Evolutionary conservation across 1,140 invertebrate genomes (phyloP), one percentile per base, ranked within the genome.

Genomic region (Arctopsyche grandis): DNA sequence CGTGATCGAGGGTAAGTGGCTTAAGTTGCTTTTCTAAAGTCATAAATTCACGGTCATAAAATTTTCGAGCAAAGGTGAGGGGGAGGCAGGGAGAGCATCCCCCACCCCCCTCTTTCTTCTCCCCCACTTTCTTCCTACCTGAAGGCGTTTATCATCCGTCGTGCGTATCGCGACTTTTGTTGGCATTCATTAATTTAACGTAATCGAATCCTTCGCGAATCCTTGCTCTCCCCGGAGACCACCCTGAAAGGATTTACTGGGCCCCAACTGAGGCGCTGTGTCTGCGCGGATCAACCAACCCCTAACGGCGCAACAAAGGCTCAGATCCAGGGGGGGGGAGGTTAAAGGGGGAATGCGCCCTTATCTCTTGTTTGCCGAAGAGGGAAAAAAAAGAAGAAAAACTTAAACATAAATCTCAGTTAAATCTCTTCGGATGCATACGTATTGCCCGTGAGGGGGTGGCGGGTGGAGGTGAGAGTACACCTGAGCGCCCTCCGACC

Each of bases 171-270:
- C 48, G 71, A 74, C 48, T 74, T 48, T 74, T 74, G 71, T 46
- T 48, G 71, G 71, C 56, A 52, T 74, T 74, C 71, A 74, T 74
- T 74, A 74, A 74, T 74, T 74, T 74, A 74, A 74, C 44, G 71
- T 74, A 74, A 74, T 74, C 71, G 71, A 74, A 74, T 74, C 71
- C 71, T 43, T 12, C 16, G 71, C 48, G 71, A 56, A 74, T 71
- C 69, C 69, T 48, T 46, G 52, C 44, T 21, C 24, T 16, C 43
- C 70, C 44, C 43, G 16, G 70, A 22, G 70, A 73, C 21, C 21
- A 22, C 22, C 48, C 71, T 19, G 22, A 46, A 74, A 74, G 71
- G 71, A 74, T 74, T 74, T 74, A 74, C 43, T 10, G 46, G 43
- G 48, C 22, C 71, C 48, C 44, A 38, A 70, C 69, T 70, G 24